A percentile compares a stretch with the other conserved stretches of the same genome.
phyloP scores from a whole-genome alignment of 2,888 invertebrate species.

The Amblyteles armatorius region DNA sequence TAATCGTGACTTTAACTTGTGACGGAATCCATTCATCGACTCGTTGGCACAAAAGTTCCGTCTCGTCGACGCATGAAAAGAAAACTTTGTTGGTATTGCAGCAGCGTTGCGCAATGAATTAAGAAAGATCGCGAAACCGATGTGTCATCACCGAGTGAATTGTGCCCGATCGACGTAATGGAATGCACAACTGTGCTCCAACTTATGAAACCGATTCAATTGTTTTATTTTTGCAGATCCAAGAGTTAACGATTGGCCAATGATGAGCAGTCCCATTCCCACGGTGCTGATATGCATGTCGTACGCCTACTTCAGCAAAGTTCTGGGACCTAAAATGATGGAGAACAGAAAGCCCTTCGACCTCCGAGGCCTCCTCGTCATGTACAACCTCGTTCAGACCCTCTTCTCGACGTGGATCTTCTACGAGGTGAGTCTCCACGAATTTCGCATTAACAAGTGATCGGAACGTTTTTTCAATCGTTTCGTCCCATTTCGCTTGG shows the following conservation, averaged over 20 bases:
- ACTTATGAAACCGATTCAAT: neutral
- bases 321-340: conserved; percentile 94
- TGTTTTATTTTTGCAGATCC: conserved; percentile 89
- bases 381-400: conserved; percentile 96
- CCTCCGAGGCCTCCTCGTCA: conserved; percentile 91
- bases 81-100: neutral
- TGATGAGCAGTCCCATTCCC: conserved; percentile 96
- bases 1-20: neutral
- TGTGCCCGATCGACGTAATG: neutral
- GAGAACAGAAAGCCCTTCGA: conserved; percentile 95
- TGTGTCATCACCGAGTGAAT: neutral
- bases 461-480: neutral
- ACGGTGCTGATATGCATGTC: conserved; percentile 93
- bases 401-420: conserved; percentile 96
- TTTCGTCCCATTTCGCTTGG: neutral
- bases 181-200: neutral
- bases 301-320: conserved; percentile 94
- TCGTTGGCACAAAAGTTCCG: neutral
- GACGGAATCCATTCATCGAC: conserved; percentile 10
- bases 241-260: conserved; percentile 94
- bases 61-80: neutral
- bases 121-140: conserved; percentile 15
- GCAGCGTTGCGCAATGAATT: conserved; percentile 11
- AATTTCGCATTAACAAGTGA: neutral
- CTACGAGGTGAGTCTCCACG: conserved; percentile 91